Percentiles rank a stretch among this genome's conserved stretches.
These are phyloP conservation scores for Drosophila mulleri DNA, from an alignment of 2,888 invertebrate species.

Conservation along the genomic window DNA sequence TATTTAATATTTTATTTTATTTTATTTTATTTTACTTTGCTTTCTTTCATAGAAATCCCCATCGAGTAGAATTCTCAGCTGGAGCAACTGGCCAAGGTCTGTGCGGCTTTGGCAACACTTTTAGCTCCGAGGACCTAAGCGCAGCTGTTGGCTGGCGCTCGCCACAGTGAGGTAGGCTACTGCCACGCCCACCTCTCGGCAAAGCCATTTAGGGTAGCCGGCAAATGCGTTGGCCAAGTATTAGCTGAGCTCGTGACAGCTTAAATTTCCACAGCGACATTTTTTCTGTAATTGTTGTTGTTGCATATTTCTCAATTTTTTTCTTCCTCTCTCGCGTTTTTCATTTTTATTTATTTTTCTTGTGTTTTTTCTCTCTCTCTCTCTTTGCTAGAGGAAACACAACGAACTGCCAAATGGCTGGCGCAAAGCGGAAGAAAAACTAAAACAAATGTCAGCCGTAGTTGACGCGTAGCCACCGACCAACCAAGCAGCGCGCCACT, in stretches of 20 bases:
- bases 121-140: neutral
- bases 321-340: slow-evolving; percentile 7
- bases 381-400: slow-evolving; percentile 58
- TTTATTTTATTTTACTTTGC: neutral
- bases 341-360: slow-evolving; percentile 19
- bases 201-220: neutral
- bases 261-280: slow-evolving; percentile 64
- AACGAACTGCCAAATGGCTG: slow-evolving; percentile 78
- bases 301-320: slow-evolving; percentile 59
- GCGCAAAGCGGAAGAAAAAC: slow-evolving; percentile 80
- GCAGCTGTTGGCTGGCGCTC: neutral
- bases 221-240: slow-evolving; percentile 47
- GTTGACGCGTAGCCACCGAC: slow-evolving; percentile 76
- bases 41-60: neutral
- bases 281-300: slow-evolving; percentile 49
- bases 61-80: neutral
- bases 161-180: slow-evolving; percentile 14
- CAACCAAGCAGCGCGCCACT: slow-evolving; percentile 30
- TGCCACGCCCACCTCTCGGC: slow-evolving; percentile 1
- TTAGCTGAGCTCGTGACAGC: slow-evolving; percentile 63
- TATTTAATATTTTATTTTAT: no score
- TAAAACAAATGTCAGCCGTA: slow-evolving; percentile 80
- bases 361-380: neutral
- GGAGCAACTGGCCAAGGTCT: neutral
- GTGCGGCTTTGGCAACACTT: neutral